phyloP scores from a whole-genome alignment of 2,888 invertebrate species.

The Leptopilina syphax region DNA sequence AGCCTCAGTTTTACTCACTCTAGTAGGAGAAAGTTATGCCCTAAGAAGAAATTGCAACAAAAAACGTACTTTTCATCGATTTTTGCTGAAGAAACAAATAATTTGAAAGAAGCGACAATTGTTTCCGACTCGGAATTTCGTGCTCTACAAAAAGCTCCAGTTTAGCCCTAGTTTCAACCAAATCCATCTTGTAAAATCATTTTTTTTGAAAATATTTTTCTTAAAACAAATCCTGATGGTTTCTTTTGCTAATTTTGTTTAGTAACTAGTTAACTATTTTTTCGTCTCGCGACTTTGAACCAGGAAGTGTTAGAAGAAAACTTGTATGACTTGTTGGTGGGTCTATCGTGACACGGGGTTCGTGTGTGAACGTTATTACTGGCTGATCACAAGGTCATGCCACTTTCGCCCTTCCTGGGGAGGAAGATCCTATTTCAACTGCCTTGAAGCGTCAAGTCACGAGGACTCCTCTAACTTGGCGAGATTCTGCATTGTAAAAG shows the following conservation, averaged over 20 bases:
- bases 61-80: no score
- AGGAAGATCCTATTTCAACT: constrained; percentile 40
- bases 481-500: constrained; percentile 11
- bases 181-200: no score
- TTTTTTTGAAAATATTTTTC: no score
- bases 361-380: constrained; percentile 56
- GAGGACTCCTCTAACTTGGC: constrained; percentile 16
- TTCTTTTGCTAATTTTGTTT: not conserved
- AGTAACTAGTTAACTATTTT: not conserved
- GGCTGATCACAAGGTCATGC: constrained; percentile 55
- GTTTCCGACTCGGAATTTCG: no score
- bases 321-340: constrained; percentile 50
- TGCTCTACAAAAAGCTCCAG: no score
- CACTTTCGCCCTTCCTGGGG: constrained; percentile 38
- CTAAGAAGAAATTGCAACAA: no score
- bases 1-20: no score
- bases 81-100: no score
- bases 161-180: not conserved
- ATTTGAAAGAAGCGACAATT: no score
- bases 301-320: constrained; percentile 39
- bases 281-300: not conserved
- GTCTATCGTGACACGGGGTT: constrained; percentile 53
- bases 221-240: no score
- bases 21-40: no score
- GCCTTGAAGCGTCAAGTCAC: constrained; percentile 39